Evolutionary conservation across 2,797 vertebrate genomes (phyloP).

Genomic region (Halcyon chelicuti): DNA sequence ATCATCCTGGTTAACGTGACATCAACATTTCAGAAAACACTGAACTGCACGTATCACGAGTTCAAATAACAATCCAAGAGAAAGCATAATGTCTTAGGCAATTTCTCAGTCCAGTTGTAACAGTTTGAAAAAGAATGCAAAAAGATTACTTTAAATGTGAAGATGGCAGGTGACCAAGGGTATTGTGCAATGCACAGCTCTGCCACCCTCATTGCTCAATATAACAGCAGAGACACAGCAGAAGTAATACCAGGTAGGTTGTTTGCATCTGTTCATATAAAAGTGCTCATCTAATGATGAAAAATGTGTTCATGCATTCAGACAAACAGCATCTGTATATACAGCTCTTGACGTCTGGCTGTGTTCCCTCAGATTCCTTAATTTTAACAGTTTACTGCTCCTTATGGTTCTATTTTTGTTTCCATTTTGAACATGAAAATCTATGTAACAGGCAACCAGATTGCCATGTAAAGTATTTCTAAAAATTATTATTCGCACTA

Average conservation of each 20-base stretch:
- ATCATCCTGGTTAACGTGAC: neutral
- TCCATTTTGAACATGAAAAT: neutral
- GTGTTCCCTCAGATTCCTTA: neutral
- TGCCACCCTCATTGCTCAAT: neutral
- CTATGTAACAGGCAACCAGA: neutral
- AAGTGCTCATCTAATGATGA: neutral
- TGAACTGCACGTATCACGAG: neutral
- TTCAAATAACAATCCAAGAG: neutral
- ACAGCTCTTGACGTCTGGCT: neutral
- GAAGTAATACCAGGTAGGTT: neutral
- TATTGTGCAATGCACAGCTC: neutral
- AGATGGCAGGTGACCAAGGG: neutral
- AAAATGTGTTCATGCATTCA: neutral
- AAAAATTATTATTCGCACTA: neutral
- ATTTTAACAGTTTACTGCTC: neutral
- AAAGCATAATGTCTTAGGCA: neutral
- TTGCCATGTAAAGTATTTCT: neutral
- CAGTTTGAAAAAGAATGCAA: neutral
- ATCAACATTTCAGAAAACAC: neutral
- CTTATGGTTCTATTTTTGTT: conserved; percentile 9
- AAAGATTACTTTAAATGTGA: neutral
- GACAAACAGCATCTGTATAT: neutral
- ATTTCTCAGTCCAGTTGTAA: neutral
- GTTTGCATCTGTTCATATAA: neutral
- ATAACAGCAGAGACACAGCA: neutral